Conservation (phyloP, 2,797 vertebrate genomes). For the Pseudochaenichthys georgianus region DNA sequence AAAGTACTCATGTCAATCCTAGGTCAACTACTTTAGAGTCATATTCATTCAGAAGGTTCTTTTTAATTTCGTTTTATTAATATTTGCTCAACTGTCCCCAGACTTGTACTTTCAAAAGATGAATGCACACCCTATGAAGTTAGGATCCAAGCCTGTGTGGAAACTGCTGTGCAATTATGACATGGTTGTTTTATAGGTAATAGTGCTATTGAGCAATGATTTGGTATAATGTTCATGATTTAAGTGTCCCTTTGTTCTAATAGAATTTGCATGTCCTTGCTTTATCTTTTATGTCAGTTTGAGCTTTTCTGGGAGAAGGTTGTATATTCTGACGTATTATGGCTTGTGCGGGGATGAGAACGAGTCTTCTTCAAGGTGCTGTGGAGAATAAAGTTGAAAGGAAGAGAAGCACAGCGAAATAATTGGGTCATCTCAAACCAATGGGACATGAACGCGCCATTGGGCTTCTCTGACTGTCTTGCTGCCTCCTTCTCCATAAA, state of each 20-base stretch:
- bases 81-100: constrained; percentile 15
- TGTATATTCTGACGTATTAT: constrained; percentile 58
- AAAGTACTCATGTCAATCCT: background rate
- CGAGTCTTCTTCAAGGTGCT: constrained; percentile 70
- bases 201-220: constrained; percentile 38
- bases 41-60: constrained; percentile 14
- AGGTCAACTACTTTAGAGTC: constrained; percentile 9
- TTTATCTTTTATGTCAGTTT: constrained; percentile 50
- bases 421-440: constrained; percentile 84
- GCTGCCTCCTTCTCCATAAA: constrained; percentile 65
- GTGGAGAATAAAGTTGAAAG: constrained; percentile 69
- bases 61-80: background rate
- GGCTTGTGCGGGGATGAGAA: constrained; percentile 63
- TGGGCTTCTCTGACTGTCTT: constrained; percentile 72
- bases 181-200: constrained; percentile 51
- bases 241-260: constrained; percentile 44
- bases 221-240: constrained; percentile 33
- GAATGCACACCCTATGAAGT: constrained; percentile 6
- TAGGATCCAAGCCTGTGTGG: constrained; percentile 3
- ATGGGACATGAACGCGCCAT: constrained; percentile 82
- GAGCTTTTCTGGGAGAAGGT: constrained; percentile 40
- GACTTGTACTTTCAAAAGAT: constrained; percentile 11
- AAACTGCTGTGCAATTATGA: constrained; percentile 46
- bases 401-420: constrained; percentile 71
- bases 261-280: constrained; percentile 55